These are phyloP conservation scores for Leucophenga varia DNA, from an alignment of 1,140 invertebrate species.

Conservation along the genomic window DNA sequence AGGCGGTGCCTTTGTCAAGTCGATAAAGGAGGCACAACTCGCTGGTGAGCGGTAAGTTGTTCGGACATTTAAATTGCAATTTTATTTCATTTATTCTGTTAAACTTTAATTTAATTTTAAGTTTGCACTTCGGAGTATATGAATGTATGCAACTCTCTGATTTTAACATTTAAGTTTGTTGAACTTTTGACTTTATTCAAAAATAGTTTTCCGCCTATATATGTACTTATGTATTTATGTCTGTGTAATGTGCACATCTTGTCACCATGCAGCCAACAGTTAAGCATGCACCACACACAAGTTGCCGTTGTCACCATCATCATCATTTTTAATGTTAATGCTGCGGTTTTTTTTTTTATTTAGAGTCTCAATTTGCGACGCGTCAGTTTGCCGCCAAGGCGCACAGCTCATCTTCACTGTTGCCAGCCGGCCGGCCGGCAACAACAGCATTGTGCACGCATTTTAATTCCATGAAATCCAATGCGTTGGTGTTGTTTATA, in stretches of 20 bases:
- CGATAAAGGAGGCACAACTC: conserved; percentile 40
- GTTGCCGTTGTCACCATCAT: neutral
- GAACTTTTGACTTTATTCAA: conserved; percentile 18
- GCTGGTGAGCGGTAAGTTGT: conserved; percentile 39
- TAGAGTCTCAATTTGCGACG: conserved; percentile 27
- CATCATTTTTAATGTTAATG: conserved; percentile 6
- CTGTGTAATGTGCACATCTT: conserved; percentile 23
- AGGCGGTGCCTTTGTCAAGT: conserved; percentile 37
- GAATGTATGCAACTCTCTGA: no score
- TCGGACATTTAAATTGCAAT: no score
- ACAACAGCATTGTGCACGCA: neutral
- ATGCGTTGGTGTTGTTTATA: no score
- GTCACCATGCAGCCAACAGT: conserved; percentile 2
- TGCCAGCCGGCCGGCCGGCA: neutral
- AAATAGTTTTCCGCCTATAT: no score
- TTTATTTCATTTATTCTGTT: no score
- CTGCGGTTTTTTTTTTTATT: conserved; percentile 32
- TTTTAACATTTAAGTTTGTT: conserved; percentile 10
- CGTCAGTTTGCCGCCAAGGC: conserved; percentile 39
- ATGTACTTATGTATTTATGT: no score
- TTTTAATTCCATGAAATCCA: neutral
- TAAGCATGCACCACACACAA: neutral
- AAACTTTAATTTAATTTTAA: conserved; percentile 12
- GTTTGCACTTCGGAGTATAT: no score
- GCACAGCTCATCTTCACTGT: conserved; percentile 29